Conservation (phyloP, 2,888 invertebrate genomes). For the Eilema sororculum region DNA sequence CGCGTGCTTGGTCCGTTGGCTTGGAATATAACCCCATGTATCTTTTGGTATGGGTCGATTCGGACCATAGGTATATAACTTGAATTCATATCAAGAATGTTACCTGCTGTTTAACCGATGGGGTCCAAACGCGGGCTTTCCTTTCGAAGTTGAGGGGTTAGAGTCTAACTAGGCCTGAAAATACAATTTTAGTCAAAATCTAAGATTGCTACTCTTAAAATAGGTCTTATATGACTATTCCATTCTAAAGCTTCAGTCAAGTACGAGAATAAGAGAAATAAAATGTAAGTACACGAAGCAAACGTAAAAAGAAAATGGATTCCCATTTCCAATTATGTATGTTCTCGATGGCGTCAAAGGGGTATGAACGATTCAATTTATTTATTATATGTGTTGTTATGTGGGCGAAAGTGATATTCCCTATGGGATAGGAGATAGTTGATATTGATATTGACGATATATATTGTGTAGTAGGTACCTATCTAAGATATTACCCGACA, state of each 20-base stretch:
- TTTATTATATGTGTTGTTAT: constrained; percentile 7
- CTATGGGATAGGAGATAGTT: neutral
- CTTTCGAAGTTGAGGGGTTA: too few relatives aligned
- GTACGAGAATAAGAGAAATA: neutral
- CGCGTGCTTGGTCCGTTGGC: too few relatives aligned
- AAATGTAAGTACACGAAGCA: constrained; percentile 8
- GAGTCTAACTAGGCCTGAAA: neutral
- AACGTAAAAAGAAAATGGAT: constrained; percentile 1
- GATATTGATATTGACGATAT: neutral
- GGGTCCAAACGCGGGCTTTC: too few relatives aligned
- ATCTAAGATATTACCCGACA: neutral
- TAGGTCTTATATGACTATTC: neutral
- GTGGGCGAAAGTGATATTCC: neutral
- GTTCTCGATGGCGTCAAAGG: constrained; percentile 8
- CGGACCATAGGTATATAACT: too few relatives aligned
- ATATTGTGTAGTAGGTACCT: neutral
- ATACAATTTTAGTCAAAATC: neutral
- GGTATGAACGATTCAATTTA: constrained; percentile 10
- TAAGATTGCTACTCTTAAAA: neutral
- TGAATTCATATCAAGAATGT: too few relatives aligned
- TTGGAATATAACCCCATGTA: too few relatives aligned
- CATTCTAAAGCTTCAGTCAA: neutral
- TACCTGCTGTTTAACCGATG: too few relatives aligned
- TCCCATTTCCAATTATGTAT: constrained; percentile 3
- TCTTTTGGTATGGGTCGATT: too few relatives aligned